Base-by-base conservation (phyloP, 2,113 vertebrate species). In the Sialia sialis region DNA sequence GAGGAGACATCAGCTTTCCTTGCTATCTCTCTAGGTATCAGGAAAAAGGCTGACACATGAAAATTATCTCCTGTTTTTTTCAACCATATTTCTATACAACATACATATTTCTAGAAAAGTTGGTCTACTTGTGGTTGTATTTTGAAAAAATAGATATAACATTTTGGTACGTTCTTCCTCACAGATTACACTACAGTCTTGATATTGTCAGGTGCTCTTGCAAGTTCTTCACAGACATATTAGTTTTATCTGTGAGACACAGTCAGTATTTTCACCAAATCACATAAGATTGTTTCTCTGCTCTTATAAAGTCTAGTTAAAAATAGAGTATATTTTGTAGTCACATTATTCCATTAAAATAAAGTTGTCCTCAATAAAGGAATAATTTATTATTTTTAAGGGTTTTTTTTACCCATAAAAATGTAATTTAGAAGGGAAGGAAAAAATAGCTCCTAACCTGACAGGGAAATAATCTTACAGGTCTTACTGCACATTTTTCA, bases 351-450 rank as follows among this genome's bases (percentile, higher is more conserved):
- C 2, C 5, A 59, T 19, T 14, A 11, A 52, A 59, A 49, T 21
- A 10, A 39, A 11, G 2, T 25, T 32, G 2, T 3, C 8, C 5
- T 7, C 11, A 39, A 17, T 7, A 51, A 44, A 44, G 4, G 19
- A 52, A 29, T 38, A 6, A 13, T 38, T 58, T 23, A 9, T 52
- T 74, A 36, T 56, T 72, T 55, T 41, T 9, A 41, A 43, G 21
- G 3, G 9, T 8, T 32, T 48, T 41, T 64, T 48, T 68, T n/a
- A 39, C 3, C 2, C 7, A 38, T 21, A 16, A 59, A 69, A 25
- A 25, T 22, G 0, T 15, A 32, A 56, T 52, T 66, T 64, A 26
- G 2, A 13, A 34, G 4, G 5, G 6, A 26, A 59, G 7, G 3
- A 17, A 64, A 34, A 77, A 46, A 38, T 8, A 63, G 15, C 4